Evolutionary conservation across 2,113 vertebrate species (phyloP).

Genomic region (Cyanoramphus novaezelandiae): DNA sequence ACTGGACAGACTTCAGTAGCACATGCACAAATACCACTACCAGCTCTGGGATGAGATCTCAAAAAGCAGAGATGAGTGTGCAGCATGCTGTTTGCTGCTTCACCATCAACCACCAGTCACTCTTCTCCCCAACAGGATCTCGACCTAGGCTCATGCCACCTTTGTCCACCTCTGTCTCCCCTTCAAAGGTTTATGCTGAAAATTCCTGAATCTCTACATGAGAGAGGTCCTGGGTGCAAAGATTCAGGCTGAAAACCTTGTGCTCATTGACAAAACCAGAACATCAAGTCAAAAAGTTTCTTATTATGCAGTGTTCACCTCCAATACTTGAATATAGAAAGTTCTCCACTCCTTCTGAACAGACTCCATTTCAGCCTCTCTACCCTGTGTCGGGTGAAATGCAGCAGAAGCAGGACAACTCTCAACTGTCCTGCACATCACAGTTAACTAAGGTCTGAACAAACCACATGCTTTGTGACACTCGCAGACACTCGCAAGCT

Average conservation of each 20-base stretch:
- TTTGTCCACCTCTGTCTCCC: not conserved
- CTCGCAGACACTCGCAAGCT: too few relatives aligned
- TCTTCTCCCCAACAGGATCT: not conserved
- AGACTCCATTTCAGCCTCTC: not conserved
- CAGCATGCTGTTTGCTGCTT: not conserved
- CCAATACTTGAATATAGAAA: not conserved
- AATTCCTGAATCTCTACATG: not conserved
- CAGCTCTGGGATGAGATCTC: fast-evolving
- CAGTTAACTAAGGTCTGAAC: not conserved
- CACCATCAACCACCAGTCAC: not conserved
- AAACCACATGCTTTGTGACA: not conserved
- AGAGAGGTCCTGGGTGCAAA: not conserved
- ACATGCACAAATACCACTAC: not conserved
- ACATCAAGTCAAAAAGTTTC: not conserved
- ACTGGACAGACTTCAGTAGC: not conserved
- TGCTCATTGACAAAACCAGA: not conserved
- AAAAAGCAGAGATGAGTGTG: not conserved
- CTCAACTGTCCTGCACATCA: not conserved
- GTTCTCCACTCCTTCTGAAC: not conserved
- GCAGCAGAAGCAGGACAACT: not conserved
- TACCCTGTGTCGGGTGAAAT: not conserved
- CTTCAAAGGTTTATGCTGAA: not conserved
- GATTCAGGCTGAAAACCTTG: not conserved
- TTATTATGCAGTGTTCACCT: not conserved
- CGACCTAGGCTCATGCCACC: not conserved